These are phyloP conservation scores for Synanthedon myopaeformis DNA, from an alignment of 2,888 invertebrate genomes.

Conservation along the genomic window DNA sequence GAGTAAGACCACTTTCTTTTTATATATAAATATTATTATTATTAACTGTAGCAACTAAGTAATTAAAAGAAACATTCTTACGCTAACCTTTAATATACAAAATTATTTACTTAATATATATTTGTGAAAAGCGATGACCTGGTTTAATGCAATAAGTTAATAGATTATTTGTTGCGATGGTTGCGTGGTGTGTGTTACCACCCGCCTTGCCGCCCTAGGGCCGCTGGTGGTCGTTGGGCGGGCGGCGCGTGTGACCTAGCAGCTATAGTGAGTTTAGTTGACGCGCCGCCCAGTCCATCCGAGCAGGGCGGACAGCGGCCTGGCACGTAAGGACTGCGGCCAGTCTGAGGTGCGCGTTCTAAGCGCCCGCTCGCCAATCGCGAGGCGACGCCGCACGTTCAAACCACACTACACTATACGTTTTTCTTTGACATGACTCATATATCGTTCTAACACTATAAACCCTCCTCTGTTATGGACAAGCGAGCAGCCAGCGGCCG, in stretches of 20 bases:
- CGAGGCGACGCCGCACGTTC: conserved; percentile 14
- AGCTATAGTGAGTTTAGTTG: too few relatives aligned
- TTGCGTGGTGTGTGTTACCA: conserved; percentile 16
- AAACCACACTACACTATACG: conserved; percentile 6
- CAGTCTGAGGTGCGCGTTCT: conserved; percentile 64
- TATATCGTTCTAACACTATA: conserved; percentile 14
- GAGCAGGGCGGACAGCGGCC: conserved; percentile 12
- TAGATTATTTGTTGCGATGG: conserved; percentile 40
- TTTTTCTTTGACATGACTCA: conserved; percentile 20
- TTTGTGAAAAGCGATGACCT: conserved; percentile 44
- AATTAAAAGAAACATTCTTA: too few relatives aligned
- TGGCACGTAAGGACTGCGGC: conserved; percentile 10
- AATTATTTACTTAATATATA: conserved; percentile 1
- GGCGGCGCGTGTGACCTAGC: conserved; percentile 8
- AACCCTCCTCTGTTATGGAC: conserved; percentile 50
- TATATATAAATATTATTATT: too few relatives aligned
- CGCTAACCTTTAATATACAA: too few relatives aligned
- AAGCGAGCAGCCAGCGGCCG: conserved; percentile 49
- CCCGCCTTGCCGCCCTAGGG: not conserved
- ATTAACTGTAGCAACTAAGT: too few relatives aligned
- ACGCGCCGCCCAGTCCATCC: conserved; percentile 10
- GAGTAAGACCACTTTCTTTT: too few relatives aligned
- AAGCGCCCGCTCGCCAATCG: conserved; percentile 50
- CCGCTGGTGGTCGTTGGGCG: not conserved
- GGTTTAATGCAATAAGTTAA: conserved; percentile 43